These are phyloP conservation scores for Ornithoptera alexandrae DNA, from an alignment of 2,888 invertebrate genomes.

Conservation along the genomic window DNA sequence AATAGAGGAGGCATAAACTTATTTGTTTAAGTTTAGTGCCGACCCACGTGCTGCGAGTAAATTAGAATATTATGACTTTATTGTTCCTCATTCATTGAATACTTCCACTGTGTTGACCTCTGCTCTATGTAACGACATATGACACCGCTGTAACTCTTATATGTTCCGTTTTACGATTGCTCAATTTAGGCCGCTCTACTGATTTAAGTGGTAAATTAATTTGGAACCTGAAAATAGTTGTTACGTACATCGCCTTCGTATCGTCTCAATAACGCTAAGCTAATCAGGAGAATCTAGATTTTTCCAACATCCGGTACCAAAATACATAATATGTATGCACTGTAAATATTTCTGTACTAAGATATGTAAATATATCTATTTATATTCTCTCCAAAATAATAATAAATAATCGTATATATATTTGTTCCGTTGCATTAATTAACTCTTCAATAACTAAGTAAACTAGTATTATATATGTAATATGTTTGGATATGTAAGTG, in stretches of 20 bases:
- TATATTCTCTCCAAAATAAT: no score
- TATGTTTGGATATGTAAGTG: not conserved
- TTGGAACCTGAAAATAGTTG: slow-evolving; percentile 16
- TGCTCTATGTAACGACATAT: slow-evolving; percentile 34
- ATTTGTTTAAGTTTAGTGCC: slow-evolving; percentile 78
- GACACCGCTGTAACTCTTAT: slow-evolving; percentile 37
- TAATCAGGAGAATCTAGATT: no score
- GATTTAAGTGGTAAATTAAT: slow-evolving; percentile 27
- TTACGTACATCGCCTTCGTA: not conserved
- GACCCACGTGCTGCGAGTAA: slow-evolving; percentile 59
- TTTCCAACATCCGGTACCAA: no score
- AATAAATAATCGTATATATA: not conserved
- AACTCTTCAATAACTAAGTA: not conserved
- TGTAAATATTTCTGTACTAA: no score
- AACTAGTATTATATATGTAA: not conserved
- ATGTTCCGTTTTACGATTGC: slow-evolving; percentile 33
- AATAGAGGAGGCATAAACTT: slow-evolving; percentile 74
- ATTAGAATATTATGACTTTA: slow-evolving; percentile 71
- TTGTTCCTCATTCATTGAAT: slow-evolving; percentile 58
- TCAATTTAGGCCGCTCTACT: slow-evolving; percentile 12
- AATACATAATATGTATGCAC: no score
- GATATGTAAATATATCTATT: no score
- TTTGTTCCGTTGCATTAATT: not conserved
- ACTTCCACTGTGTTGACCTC: slow-evolving; percentile 52
- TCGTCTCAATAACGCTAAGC: no score